Percentiles rank a stretch among this genome's conserved stretches.
These are phyloP conservation scores for Paratrypauchen microcephalus DNA, from an alignment of 2,797 vertebrate species.

Conservation along the genomic window DNA sequence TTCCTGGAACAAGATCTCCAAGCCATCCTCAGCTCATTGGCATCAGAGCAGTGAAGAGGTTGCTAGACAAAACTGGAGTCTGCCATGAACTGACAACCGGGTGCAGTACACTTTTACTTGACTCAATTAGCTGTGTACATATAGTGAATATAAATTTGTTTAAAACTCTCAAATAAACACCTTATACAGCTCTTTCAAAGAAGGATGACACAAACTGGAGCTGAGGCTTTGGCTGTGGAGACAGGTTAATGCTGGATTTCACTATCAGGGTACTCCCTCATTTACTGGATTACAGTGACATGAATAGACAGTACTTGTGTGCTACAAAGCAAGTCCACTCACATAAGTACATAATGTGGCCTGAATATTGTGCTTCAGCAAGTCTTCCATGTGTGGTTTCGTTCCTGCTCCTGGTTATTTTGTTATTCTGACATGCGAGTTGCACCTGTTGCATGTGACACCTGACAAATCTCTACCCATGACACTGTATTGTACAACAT, in stretches of 20 bases:
- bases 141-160: neutral
- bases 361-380: neutral
- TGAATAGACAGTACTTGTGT: neutral
- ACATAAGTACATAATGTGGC: neutral
- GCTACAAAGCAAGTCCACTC: neutral
- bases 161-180: neutral
- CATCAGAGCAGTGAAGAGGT: neutral
- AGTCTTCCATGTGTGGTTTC: neutral
- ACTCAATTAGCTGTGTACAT: constrained; percentile 23
- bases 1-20: constrained; percentile 38
- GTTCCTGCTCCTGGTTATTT: too few species aligned
- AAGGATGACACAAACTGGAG: neutral
- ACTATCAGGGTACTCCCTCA: neutral
- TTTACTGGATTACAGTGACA: neutral
- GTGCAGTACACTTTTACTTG: constrained; percentile 26
- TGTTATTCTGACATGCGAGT: neutral
- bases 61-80: constrained; percentile 46
- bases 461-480: neutral
- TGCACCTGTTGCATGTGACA: constrained; percentile 39
- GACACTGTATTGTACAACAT: neutral
- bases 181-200: neutral
- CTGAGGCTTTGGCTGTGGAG: neutral
- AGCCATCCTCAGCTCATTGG: neutral
- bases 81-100: constrained; percentile 25
- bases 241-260: neutral